Evolutionary conservation across 2,888 invertebrate genomes (phyloP).

Genomic region (Pharmacophagus antenor): DNA sequence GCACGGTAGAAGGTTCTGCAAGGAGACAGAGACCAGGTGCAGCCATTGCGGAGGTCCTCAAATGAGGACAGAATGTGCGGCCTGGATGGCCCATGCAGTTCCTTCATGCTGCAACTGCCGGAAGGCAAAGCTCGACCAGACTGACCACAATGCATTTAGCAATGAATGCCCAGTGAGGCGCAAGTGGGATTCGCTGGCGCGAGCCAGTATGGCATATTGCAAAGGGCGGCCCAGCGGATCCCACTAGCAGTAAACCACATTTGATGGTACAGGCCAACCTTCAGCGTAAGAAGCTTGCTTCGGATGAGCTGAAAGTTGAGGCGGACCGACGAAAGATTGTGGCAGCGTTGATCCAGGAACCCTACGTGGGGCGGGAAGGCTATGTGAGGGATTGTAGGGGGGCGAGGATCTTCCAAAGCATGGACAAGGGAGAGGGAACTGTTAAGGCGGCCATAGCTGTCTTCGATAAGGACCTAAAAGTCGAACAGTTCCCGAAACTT

Average conservation of each 20-base stretch:
- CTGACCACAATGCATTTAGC: neutral
- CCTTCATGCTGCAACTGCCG: neutral
- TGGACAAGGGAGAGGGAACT: neutral
- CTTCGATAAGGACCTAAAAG: neutral
- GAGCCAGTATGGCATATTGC: neutral
- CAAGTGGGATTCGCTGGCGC: too few species aligned
- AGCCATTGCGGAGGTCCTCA: constrained; percentile 5
- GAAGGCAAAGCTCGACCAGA: neutral
- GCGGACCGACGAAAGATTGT: neutral
- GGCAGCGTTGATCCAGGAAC: neutral
- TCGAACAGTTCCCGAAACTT: neutral
- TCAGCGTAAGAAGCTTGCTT: neutral
- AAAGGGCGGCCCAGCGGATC: neutral
- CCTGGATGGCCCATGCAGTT: neutral
- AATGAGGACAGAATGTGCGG: neutral
- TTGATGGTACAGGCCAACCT: neutral
- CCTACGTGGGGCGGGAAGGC: neutral
- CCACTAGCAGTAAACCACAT: neutral
- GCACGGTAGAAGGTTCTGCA: neutral
- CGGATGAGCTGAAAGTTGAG: neutral
- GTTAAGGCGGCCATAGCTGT: neutral
- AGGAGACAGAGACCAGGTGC: neutral
- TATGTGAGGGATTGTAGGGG: neutral
- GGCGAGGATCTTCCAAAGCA: neutral
- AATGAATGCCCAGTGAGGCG: too few species aligned